Percentiles rank a stretch among this genome's conserved stretches.
Conservation (phyloP, 2,888 invertebrate species). For the Hemistola chrysoprasaria region DNA sequence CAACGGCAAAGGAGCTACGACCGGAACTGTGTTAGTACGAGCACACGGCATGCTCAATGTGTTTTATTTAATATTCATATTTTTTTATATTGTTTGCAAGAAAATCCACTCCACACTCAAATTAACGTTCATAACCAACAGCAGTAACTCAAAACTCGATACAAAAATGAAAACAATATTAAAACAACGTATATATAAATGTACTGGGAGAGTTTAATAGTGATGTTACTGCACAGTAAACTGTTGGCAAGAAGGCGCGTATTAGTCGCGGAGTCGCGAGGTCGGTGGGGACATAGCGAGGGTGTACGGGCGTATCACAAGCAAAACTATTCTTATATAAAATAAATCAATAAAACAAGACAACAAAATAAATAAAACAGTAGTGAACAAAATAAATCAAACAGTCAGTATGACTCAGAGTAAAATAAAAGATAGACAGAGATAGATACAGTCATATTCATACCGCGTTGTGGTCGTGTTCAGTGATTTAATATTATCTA, state of each 20-base stretch:
- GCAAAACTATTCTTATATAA: conserved; percentile 71
- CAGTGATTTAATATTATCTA: conserved; percentile 41
- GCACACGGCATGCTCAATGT: conserved; percentile 70
- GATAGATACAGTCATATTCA: conserved; percentile 74
- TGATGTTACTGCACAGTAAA: conserved; percentile 61
- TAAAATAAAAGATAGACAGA: conserved; percentile 73
- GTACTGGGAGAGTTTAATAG: conserved; percentile 42
- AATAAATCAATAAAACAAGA: conserved; percentile 53
- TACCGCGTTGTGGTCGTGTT: conserved; percentile 74
- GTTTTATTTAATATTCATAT: conserved; percentile 35
- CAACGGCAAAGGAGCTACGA: conserved; percentile 74
- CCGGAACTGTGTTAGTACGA: conserved; percentile 64
- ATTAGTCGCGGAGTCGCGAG: conserved; percentile 59
- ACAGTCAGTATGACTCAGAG: conserved; percentile 81
- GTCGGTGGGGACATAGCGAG: conserved; percentile 64
- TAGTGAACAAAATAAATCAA: conserved; percentile 67
- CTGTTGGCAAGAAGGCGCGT: conserved; percentile 53
- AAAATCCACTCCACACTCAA: conserved; percentile 81
- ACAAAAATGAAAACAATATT: conserved; percentile 41
- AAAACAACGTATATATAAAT: conserved; percentile 50
- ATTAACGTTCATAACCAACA: conserved; percentile 57
- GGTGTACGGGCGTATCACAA: conserved; percentile 76
- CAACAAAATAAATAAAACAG: conserved; percentile 48
- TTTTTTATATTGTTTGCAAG: conserved; percentile 43
- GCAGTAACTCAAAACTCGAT: conserved; percentile 71